Evolutionary conservation across 2,797 vertebrate species (phyloP), one percentile per base, ranked within the genome.

Genomic region (Malurus splendens): DNA sequence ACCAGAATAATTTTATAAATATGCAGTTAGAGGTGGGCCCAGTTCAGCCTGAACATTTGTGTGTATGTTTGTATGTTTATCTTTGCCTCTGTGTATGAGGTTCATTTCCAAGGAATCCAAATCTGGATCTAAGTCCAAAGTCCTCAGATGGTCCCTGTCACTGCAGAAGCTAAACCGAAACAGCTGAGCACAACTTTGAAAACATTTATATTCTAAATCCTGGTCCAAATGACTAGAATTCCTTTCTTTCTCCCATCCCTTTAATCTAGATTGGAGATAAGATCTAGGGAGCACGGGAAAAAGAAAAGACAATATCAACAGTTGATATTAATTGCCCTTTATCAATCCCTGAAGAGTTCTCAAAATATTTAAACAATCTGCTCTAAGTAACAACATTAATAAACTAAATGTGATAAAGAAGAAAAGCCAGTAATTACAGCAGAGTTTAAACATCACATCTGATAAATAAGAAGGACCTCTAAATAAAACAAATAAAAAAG

Each of bases 241-340:
- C 82, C n/a, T 90, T 23, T 91, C 33, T 20, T 71, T 68, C 62
- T 88, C 60, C 47, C 19, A 64, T 67, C 33, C 19, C 50, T 95
- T 91, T 92, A 91, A 91, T 93, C 72, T 91, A 82, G 73, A 90
- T 83, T 86, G 82, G 67, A 85, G 87, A 93, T 94, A 94, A 90
- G 12, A 93, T 92, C 60, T 76, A 80, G 14, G 32, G 50, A 87
- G 33, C 64, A 65, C 4, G 0, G 23, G 47, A 85, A 94, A 84
- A 79, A 82, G 56, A 81, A 87, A 90, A 76, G 48, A 73, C n/a
- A 89, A 33, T 89, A 84, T 87, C 74, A 93, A 66, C 82, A 81
- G 36, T 89, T 83, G 84, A 90, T 94, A 83, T 75, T 93, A 87
- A 82, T 83, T 92, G 77, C 47, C 23, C 24, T 90, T 65, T 87